Evolutionary conservation across 2,113 vertebrate genomes (phyloP), one percentile per base, ranked within the genome.

Genomic region (Callionymus lyra): DNA sequence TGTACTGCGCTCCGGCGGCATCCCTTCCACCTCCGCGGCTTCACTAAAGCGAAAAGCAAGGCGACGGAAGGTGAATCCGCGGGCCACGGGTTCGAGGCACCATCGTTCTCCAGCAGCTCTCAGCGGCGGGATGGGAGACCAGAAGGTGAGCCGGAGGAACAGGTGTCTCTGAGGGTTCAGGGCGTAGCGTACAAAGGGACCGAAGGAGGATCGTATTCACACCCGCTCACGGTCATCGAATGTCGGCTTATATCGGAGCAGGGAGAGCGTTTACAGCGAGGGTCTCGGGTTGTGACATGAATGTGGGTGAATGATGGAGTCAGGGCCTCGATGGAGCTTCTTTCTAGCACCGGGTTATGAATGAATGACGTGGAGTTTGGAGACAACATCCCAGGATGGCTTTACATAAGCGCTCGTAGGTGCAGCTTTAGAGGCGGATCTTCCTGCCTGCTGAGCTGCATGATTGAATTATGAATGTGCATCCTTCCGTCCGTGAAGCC

Each of bases 91-190:
- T 56, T 44, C 46, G 53, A 31, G 33, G 51, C 53, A 53, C 33
- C 9, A 17, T 41, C 41, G 41, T n/a, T 50, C 39, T 49, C 56
- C 39, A 72, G 67, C 18, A 35, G 41, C 41, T 34, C 53, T 46
- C 52, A 46, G 47, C 47, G 47, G 42, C 56, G 59, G 32, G 41
- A 87, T 87, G 85, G 84, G 74, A 9, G 85, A 87, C 50, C 83
- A 86, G 56, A 86, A 85, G 83, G 85, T 86, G 75, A 76, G 34
- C 47, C 53, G 12, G 57, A 41, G 57, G 51, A 79, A 74, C 74
- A 74, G 77, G 77, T 79, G 77, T 76, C 53, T 51, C 33, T 50
- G 59, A 61, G 41, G 56, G 46, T 57, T 47, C 52, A 67, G 74
- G 68, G 66, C 75, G 72, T 63, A 68, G 65, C 34, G 50, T 76